Evolutionary conservation across 2,888 invertebrate species (phyloP).

Genomic region (Acanthosoma haemorrhoidale): DNA sequence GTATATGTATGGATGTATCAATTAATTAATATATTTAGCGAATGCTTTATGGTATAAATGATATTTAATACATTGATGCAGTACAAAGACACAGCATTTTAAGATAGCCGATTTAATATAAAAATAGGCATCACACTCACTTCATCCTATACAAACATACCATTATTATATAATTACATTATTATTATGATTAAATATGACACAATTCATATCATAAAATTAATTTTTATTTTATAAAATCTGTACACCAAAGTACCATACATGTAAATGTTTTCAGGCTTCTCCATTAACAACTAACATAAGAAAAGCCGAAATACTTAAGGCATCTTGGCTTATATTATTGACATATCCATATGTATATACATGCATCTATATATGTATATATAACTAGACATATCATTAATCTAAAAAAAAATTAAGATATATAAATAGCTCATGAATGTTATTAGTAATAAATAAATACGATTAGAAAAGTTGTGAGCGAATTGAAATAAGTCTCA

Average conservation of each 20-base stretch:
- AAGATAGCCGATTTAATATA: constrained; percentile 1
- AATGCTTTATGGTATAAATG: background rate
- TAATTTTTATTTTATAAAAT: constrained; percentile 35
- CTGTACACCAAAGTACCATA: constrained; percentile 37
- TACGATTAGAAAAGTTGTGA: constrained; percentile 19
- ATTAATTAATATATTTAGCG: constrained; percentile 8
- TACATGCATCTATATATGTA: constrained; percentile 9
- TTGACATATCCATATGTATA: constrained; percentile 15
- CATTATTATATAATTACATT: constrained; percentile 25
- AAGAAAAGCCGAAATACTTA: constrained; percentile 35
- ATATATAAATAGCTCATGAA: constrained; percentile 22
- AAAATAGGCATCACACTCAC: constrained; percentile 5
- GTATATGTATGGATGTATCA: constrained; percentile 7
- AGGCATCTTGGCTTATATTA: constrained; percentile 35
- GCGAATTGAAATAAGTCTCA: constrained; percentile 2
- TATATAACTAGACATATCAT: background rate
- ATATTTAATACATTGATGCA: constrained; percentile 18
- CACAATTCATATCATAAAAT: constrained; percentile 35
- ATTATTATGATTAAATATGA: constrained; percentile 38
- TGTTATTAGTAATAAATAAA: constrained; percentile 19
- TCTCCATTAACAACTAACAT: constrained; percentile 38
- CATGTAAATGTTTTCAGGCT: constrained; percentile 32
- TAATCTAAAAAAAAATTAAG: constrained; percentile 9
- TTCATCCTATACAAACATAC: constrained; percentile 4
- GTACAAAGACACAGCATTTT: constrained; percentile 15